phyloP scores from a whole-genome alignment of 1,140 invertebrate species.

The Apocrypta bakeri region DNA sequence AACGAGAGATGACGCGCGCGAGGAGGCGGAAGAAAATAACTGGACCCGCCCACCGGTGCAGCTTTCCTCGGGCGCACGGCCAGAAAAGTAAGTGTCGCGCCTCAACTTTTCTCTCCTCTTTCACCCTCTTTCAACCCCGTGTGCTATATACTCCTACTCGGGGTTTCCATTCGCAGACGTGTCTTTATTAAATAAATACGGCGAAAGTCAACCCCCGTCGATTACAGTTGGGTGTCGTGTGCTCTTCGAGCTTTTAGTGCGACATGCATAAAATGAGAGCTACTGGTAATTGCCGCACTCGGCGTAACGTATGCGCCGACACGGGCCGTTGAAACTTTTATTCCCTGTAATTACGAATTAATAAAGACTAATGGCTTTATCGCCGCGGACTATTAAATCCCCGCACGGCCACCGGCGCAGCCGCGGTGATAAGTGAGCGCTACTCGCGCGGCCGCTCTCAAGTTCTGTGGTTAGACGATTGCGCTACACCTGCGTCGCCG shows the following conservation, averaged over 20 bases:
- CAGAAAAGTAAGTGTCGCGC: slow-evolving; percentile 26
- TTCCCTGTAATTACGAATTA: slow-evolving; percentile 64
- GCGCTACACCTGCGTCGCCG: neutral
- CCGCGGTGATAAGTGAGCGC: slow-evolving; percentile 25
- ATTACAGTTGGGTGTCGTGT: neutral
- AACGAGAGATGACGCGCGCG: slow-evolving; percentile 35
- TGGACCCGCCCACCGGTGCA: neutral
- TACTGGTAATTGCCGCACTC: neutral
- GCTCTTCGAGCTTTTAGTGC: neutral
- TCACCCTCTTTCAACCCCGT: too few species aligned
- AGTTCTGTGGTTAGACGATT: slow-evolving; percentile 37
- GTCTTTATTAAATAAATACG: slow-evolving; percentile 44
- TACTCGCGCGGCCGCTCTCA: slow-evolving; percentile 6
- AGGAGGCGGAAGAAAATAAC: slow-evolving; percentile 53
- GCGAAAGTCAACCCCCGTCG: neutral
- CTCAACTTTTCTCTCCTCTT: neutral
- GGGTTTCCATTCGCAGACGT: neutral
- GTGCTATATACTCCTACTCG: neutral
- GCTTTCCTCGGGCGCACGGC: neutral
- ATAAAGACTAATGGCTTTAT: slow-evolving; percentile 68
- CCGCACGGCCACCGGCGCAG: neutral
- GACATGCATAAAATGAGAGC: neutral
- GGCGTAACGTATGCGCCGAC: neutral
- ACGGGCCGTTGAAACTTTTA: slow-evolving; percentile 57
- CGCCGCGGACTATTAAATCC: slow-evolving; percentile 62